A percentile compares a stretch with the other conserved stretches of the same genome.
phyloP scores from a whole-genome alignment of 2,888 invertebrate genomes.

The Tachystola acroxantha region DNA sequence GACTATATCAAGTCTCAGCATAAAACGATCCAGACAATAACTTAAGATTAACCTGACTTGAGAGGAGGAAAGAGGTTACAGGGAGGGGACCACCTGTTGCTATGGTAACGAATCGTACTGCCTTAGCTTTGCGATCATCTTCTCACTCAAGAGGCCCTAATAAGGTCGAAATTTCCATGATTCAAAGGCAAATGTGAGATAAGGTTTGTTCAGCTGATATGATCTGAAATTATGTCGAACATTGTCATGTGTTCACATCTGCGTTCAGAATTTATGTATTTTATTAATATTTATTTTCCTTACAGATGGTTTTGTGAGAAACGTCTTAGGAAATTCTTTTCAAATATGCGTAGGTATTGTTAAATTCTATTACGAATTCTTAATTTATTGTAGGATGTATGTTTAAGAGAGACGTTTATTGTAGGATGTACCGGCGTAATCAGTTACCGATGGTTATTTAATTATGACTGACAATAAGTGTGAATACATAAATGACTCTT shows the following conservation, averaged over 20 bases:
- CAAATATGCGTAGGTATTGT: not conserved
- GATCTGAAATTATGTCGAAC: conserved; percentile 21
- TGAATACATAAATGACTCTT: too few species aligned
- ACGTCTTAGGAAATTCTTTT: not conserved
- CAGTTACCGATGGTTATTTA: too few species aligned
- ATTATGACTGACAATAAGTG: too few species aligned
- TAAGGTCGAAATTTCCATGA: not conserved
- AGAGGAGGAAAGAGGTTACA: conserved; percentile 22
- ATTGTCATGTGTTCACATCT: not conserved
- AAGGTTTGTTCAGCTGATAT: conserved; percentile 22
- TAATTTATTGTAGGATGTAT: too few species aligned
- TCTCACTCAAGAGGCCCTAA: not conserved
- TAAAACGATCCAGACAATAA: conserved; percentile 50
- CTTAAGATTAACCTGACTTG: conserved; percentile 41
- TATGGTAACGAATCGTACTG: conserved; percentile 36
- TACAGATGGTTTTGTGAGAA: too few species aligned
- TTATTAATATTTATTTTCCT: not conserved
- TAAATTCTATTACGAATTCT: too few species aligned
- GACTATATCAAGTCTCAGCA: too few species aligned
- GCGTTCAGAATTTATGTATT: conserved; percentile 7
- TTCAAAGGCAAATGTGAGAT: not conserved
- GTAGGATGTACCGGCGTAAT: too few species aligned
- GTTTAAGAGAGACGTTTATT: too few species aligned
- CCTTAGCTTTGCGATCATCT: not conserved
- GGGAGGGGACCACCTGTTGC: conserved; percentile 55